Evolutionary conservation across 2,888 invertebrate genomes (phyloP).

Genomic region (Lasioglossum marginatum): DNA sequence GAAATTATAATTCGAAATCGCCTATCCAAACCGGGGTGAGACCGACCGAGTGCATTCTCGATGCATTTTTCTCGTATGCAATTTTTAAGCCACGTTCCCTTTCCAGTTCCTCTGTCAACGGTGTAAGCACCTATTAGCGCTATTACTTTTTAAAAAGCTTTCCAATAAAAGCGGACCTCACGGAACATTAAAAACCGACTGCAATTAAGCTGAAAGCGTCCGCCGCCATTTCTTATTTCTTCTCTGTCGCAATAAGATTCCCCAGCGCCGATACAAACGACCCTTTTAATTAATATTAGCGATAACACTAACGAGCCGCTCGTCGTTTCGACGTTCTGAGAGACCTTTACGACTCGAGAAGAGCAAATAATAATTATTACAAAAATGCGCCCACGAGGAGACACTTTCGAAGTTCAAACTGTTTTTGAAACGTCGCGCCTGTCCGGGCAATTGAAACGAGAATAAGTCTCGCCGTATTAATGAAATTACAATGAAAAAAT

Average conservation of each 20-base stretch:
- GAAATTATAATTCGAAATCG: background rate
- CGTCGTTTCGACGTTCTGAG: background rate
- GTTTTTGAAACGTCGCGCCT: background rate
- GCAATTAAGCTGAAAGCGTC: conserved; percentile 41
- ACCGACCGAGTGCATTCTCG: background rate
- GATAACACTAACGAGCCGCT: background rate
- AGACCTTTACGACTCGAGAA: background rate
- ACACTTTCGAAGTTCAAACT: background rate
- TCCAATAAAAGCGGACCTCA: conserved; percentile 1
- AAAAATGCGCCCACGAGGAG: background rate
- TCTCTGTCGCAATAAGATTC: background rate
- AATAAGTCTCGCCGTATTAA: no score
- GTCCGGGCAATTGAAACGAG: background rate
- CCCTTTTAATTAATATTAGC: background rate
- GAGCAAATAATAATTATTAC: background rate
- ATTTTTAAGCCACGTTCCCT: background rate
- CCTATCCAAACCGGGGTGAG: background rate
- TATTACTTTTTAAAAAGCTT: conserved; percentile 18
- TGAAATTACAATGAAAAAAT: no score
- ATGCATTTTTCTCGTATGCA: background rate
- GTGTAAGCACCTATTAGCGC: background rate
- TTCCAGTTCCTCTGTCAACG: background rate
- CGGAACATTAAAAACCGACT: conserved; percentile 22
- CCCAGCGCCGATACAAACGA: background rate
- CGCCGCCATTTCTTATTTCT: conserved; percentile 14